Evolutionary conservation across 1,140 invertebrate genomes (phyloP), one percentile per base, ranked within the genome.

Genomic region (Drosophila miranda): DNA sequence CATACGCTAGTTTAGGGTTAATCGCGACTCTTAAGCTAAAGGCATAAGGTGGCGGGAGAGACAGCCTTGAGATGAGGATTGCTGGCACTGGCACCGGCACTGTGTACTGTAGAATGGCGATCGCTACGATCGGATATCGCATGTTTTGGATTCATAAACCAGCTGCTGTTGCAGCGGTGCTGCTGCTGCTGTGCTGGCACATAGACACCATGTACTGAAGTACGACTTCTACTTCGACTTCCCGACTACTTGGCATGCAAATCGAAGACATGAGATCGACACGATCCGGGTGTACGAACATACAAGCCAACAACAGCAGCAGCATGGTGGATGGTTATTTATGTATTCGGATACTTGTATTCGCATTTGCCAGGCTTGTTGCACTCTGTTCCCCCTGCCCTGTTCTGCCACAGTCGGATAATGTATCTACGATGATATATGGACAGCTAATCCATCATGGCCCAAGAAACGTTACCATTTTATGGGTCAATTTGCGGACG

Each of bases 401-500:
- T 46, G 16, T 19, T 48, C 34, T n/a, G 28, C 60, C 28, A 60
- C 42, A 53, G 59, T 30, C 60, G 42, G 62, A 71, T 70, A 70
- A 71, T 72, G 69, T 72, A 55, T 72, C 68, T 61, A 26, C 68
- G 48, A 72, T 71, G 68, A 71, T 71, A 71, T 71, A 71, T 71
- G 67, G 67, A 34, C 69, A 49, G 69, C 45, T 73, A 62, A 72
- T 72, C 70, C 62, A 73, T 73, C 70, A 51, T 69, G 66, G 66
- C 66, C 51, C 51, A 80, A 57, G 71, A 48, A 60, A 68, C 43
- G 66, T 66, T 72, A 55, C 57, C 52, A 51, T 55, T 73, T 73
- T 77, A 80, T 86, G 77, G 72, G 81, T 86, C 77, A 83, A 83
- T 83, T 84, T 79, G 75, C 75, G 80, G 70, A 75, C 58, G 59